Percentiles rank a stretch among this genome's conserved stretches.
phyloP scores from a whole-genome alignment of 2,888 invertebrate species.

The Zaprionus lineosus region DNA sequence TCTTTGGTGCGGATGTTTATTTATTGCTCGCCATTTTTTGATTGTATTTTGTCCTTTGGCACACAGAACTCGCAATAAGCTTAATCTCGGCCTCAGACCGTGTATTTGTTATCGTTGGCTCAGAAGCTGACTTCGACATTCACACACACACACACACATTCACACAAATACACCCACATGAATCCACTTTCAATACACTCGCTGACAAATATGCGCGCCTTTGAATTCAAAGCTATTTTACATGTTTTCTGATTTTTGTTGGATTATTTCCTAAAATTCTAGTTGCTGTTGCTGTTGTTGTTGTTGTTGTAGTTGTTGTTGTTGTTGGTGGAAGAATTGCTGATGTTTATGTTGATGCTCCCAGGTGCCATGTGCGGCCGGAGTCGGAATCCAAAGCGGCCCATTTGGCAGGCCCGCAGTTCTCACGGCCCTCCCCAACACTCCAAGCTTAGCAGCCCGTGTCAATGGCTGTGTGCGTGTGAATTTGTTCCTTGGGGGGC shows the following conservation, averaged over 20 bases:
- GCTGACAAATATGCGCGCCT: conserved; percentile 54
- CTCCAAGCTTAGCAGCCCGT: conserved; percentile 62
- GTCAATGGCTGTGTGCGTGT: conserved; percentile 69
- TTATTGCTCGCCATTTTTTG: conserved; percentile 52
- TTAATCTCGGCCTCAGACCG: conserved; percentile 44
- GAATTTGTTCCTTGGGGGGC: conserved; percentile 61
- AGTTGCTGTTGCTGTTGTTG: too few relatives aligned
- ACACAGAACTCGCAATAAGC: conserved; percentile 33
- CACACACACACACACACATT: conserved; percentile 3
- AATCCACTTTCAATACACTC: conserved; percentile 31
- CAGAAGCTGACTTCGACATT: too few relatives aligned
- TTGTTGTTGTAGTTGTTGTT: conserved; percentile 9
- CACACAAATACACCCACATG: conserved; percentile 7
- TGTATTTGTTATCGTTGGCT: conserved; percentile 43
- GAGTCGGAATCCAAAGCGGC: too few relatives aligned
- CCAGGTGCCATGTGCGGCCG: conserved; percentile 8
- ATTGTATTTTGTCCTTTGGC: conserved; percentile 20
- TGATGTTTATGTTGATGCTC: conserved; percentile 18
- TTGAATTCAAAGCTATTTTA: conserved; percentile 56
- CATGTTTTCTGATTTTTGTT: conserved; percentile 61
- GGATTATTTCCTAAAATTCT: conserved; percentile 26
- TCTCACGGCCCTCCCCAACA: conserved; percentile 19
- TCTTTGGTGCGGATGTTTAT: conserved; percentile 49
- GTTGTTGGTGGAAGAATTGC: conserved; percentile 10
- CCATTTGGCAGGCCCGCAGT: conserved; percentile 31